These are phyloP conservation scores for Collichthys lucidus DNA, from an alignment of 2,113 vertebrate species.

Conservation along the genomic window DNA sequence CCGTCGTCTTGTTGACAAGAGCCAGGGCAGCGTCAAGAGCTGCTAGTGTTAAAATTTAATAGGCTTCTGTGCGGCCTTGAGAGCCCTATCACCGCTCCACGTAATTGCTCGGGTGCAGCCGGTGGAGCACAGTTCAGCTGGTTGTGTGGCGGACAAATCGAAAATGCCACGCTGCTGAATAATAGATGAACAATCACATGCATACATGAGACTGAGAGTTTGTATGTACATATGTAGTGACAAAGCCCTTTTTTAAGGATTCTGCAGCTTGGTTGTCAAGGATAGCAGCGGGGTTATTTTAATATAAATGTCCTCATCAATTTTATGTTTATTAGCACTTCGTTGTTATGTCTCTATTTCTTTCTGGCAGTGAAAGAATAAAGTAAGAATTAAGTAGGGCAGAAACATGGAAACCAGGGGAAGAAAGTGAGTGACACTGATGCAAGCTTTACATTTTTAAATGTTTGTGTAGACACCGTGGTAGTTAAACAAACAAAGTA, in stretches of 20 bases:
- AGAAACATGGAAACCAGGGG: background rate
- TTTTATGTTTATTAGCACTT: background rate
- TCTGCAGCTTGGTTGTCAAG: constrained; percentile 4
- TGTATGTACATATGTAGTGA: background rate
- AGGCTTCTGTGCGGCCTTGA: constrained; percentile 57
- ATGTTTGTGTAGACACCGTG: too few relatives aligned
- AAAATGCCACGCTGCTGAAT: constrained; percentile 36
- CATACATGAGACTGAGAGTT: background rate
- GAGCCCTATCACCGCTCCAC: constrained; percentile 41
- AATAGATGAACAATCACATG: constrained; percentile 20
- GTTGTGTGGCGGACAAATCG: constrained; percentile 27
- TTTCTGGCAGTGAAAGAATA: background rate
- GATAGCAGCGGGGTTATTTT: background rate
- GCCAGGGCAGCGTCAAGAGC: constrained; percentile 23
- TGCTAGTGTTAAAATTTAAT: constrained; percentile 56
- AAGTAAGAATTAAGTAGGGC: background rate
- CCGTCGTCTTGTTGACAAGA: constrained; percentile 53
- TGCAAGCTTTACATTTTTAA: background rate
- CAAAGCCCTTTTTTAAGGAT: background rate
- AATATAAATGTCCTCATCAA: background rate
- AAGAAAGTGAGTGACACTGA: background rate
- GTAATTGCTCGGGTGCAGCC: constrained; percentile 41
- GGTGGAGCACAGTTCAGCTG: constrained; percentile 26
- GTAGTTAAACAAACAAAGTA: background rate
- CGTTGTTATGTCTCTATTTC: background rate